Conservation (phyloP, 1,140 invertebrate genomes). For the Oreohelix idahoensis region DNA sequence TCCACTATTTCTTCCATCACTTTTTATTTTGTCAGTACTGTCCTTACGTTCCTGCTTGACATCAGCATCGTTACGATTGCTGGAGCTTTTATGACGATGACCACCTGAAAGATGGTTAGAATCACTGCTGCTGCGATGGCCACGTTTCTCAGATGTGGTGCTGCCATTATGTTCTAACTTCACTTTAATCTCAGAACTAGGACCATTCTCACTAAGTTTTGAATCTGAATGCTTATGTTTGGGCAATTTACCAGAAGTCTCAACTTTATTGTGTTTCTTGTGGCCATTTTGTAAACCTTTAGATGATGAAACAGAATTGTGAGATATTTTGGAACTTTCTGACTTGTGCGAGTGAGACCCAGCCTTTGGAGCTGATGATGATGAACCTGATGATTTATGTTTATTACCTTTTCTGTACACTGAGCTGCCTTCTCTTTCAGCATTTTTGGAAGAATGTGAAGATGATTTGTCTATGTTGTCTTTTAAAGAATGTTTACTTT, state of each 20-base stretch:
- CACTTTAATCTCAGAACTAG: background rate
- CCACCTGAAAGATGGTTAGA: background rate
- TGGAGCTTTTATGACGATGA: background rate
- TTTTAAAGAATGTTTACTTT: constrained; percentile 23
- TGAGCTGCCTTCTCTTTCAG: background rate
- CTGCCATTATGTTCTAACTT: background rate
- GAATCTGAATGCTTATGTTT: background rate
- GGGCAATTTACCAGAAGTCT: background rate
- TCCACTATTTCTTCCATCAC: background rate
- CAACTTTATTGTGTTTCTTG: background rate
- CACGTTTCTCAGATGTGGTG: background rate
- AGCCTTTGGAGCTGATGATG: constrained; percentile 24
- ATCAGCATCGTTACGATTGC: background rate
- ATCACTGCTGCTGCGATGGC: background rate
- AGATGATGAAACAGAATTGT: background rate
- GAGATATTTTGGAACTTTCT: background rate
- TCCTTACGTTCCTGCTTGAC: background rate
- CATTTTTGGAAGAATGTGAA: background rate
- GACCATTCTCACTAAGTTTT: background rate
- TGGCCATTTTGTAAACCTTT: background rate
- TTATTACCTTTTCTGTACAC: background rate
- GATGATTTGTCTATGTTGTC: background rate
- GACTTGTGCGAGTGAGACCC: background rate
- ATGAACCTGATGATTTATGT: constrained; percentile 33
- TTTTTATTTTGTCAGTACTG: background rate